These are phyloP conservation scores for Lates calcarifer DNA, from an alignment of 2,113 vertebrate species.

Conservation along the genomic window DNA sequence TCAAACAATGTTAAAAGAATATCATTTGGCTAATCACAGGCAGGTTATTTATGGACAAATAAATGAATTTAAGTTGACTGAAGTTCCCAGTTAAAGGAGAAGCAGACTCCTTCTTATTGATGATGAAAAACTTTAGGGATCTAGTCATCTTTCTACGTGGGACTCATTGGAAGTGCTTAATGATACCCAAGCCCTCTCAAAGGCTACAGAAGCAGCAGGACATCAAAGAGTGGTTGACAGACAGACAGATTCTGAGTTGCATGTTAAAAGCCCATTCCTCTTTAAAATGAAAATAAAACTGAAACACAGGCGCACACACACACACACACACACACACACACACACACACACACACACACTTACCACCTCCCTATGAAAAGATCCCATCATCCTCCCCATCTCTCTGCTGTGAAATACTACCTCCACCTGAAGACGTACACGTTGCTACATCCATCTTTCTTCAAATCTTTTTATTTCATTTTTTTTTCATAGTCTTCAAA, in stretches of 20 bases:
- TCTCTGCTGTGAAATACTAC: slow-evolving; percentile 46
- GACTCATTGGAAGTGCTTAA: slow-evolving; percentile 76
- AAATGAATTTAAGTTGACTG: slow-evolving; percentile 52
- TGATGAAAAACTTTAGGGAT: slow-evolving; percentile 72
- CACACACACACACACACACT: slow-evolving; percentile 11
- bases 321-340: neutral
- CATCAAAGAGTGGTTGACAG: slow-evolving; percentile 80
- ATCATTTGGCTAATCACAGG: slow-evolving; percentile 46
- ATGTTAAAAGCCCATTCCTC: slow-evolving; percentile 75
- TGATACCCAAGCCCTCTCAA: slow-evolving; percentile 72
- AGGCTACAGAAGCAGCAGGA: slow-evolving; percentile 73
- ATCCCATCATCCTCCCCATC: slow-evolving; percentile 40
- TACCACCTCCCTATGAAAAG: neutral
- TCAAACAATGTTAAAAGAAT: slow-evolving; percentile 29
- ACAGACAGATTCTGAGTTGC: slow-evolving; percentile 72
- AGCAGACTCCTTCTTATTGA: slow-evolving; percentile 61
- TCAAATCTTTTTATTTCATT: slow-evolving; percentile 64
- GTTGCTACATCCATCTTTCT: slow-evolving; percentile 59
- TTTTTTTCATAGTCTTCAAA: slow-evolving; percentile 65
- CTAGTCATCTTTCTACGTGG: slow-evolving; percentile 70
- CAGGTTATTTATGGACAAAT: slow-evolving; percentile 70
- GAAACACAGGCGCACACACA: slow-evolving; percentile 28
- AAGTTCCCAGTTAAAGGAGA: slow-evolving; percentile 52
- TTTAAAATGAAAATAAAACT: slow-evolving; percentile 70
- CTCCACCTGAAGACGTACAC: slow-evolving; percentile 64